These are phyloP conservation scores for Taxidea taxus DNA, from an alignment of 2,113 vertebrate genomes.

Conservation along the genomic window DNA sequence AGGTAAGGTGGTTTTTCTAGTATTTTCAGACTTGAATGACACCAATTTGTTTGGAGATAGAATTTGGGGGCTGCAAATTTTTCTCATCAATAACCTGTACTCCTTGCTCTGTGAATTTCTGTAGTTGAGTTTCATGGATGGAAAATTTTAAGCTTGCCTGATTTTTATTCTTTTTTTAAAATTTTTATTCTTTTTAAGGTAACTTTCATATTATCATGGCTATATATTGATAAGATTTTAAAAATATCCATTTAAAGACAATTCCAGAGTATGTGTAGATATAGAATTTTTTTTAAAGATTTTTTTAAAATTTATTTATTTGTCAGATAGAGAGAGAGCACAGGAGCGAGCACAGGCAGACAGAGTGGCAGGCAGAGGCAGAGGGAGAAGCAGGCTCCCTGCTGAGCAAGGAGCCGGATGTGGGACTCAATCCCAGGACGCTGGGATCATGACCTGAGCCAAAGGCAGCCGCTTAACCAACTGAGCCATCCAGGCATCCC, in stretches of 20 bases:
- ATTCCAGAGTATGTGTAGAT: neutral
- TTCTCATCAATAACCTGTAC: neutral
- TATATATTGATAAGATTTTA: neutral
- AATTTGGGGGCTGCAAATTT: neutral
- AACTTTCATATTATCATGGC: neutral
- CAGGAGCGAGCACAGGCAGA: too few species aligned
- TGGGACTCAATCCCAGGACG: too few species aligned
- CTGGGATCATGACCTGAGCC: too few species aligned
- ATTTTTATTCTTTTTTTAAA: constrained; percentile 23
- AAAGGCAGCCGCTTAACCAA: too few species aligned
- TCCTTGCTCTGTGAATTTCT: neutral
- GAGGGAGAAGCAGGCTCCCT: too few species aligned
- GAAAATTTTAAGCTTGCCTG: neutral
- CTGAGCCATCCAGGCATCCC: too few species aligned
- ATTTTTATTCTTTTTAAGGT: constrained; percentile 12
- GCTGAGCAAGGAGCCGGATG: too few species aligned
- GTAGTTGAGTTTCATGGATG: neutral
- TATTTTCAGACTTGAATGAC: neutral
- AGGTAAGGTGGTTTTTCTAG: neutral
- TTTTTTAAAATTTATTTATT: too few species aligned
- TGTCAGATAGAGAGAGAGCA: too few species aligned
- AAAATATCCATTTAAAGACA: neutral
- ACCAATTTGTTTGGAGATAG: neutral
- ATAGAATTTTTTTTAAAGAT: neutral
- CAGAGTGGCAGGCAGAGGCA: too few species aligned